phyloP scores from a whole-genome alignment of 2,888 invertebrate species.

The Encarsia formosa region DNA sequence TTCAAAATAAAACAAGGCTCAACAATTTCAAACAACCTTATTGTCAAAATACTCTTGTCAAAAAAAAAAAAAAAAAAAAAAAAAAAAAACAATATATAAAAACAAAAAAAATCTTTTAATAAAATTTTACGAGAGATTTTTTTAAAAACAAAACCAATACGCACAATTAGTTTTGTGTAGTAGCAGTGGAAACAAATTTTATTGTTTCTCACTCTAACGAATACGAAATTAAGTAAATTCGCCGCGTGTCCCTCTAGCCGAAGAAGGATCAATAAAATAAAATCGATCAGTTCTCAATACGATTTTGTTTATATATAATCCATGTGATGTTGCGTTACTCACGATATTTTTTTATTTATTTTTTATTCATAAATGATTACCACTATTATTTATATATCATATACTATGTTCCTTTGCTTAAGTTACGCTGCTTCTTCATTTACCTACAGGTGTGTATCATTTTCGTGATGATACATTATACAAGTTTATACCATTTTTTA shows the following conservation, averaged over 20 bases:
- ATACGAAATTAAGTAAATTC: constrained; percentile 24
- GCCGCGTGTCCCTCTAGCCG: constrained; percentile 16
- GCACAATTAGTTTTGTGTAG: constrained; percentile 45
- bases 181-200: constrained; percentile 20
- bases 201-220: constrained; percentile 3
- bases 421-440: constrained; percentile 28
- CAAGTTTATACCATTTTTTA: constrained; percentile 25
- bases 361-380: constrained; percentile 30
- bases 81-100: not conserved
- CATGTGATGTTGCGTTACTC: constrained; percentile 11
- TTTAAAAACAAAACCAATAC: constrained; percentile 34
- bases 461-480: constrained; percentile 31
- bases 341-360: constrained; percentile 22
- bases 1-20: too few species aligned
- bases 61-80: not conserved
- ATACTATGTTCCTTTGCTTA: constrained; percentile 37
- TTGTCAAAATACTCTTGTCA: not conserved
- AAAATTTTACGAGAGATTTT: not conserved
- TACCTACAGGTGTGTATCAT: constrained; percentile 31
- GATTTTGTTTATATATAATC: too few species aligned
- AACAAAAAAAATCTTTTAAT: not conserved
- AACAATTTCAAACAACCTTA: too few species aligned
- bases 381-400: constrained; percentile 39
- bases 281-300: constrained; percentile 4
- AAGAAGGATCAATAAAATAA: constrained; percentile 13